These are phyloP conservation scores for Achroia grisella DNA, from an alignment of 1,140 invertebrate genomes.

Conservation along the genomic window DNA sequence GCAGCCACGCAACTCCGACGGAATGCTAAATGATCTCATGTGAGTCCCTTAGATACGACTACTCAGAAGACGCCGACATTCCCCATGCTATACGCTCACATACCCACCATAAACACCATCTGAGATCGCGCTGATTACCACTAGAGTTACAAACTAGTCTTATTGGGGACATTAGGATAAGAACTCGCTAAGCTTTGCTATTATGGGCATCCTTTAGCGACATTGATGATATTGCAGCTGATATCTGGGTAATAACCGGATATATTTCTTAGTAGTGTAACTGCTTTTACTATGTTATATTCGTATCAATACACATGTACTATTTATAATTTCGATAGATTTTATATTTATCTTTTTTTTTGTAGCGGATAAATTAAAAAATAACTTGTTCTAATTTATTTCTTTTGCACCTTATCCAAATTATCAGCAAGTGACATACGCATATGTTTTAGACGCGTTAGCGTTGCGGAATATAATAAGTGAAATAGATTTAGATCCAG, in stretches of 20 bases:
- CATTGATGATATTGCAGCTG: conserved; percentile 3
- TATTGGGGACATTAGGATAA: conserved; percentile 23
- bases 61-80: conserved; percentile 9
- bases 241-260: background rate
- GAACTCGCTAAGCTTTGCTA: conserved; percentile 6
- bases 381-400: too few species aligned
- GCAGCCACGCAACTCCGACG: conserved; percentile 5
- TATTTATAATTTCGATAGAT: too few species aligned
- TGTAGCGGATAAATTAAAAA: too few species aligned
- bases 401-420: too few species aligned
- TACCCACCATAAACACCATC: conserved; percentile 16
- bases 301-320: too few species aligned
- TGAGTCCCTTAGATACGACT: conserved; percentile 16
- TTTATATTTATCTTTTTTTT: too few species aligned
- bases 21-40: conserved; percentile 22
- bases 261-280: too few species aligned
- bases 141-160: conserved; percentile 9
- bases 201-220: conserved; percentile 3
- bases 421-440: too few species aligned
- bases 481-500: too few species aligned
- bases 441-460: too few species aligned
- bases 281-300: too few species aligned
- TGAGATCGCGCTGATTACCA: conserved; percentile 22
- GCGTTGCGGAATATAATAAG: too few species aligned
- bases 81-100: conserved; percentile 3